Percentiles rank a stretch among this genome's conserved stretches.
These are phyloP conservation scores for Anas platyrhynchos DNA, from an alignment of 2,113 vertebrate species.

Conservation along the genomic window DNA sequence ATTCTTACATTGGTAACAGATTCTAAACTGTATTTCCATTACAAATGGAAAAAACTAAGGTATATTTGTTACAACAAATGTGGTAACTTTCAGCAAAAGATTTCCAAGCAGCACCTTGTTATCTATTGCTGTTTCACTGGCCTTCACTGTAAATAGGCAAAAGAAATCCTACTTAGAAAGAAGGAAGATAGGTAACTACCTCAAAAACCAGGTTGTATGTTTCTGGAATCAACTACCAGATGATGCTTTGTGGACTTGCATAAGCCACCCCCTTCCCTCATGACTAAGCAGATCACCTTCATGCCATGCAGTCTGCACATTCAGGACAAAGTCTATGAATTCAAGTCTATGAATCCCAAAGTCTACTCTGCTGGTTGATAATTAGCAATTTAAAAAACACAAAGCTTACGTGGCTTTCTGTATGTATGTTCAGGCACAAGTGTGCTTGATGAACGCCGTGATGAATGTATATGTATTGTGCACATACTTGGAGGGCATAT, in stretches of 20 bases:
- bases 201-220: neutral
- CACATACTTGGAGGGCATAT: rapidly evolving
- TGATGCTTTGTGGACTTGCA: slow-evolving; percentile 38
- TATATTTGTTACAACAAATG: neutral
- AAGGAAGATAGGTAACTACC: neutral
- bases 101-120: neutral
- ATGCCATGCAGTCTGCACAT: slow-evolving; percentile 43
- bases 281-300: slow-evolving; percentile 68
- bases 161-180: neutral
- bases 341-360: slow-evolving; percentile 61
- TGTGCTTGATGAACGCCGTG: rapidly evolving
- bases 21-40: neutral
- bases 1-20: neutral
- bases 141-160: neutral
- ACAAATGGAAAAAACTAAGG: neutral
- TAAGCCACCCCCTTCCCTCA: neutral
- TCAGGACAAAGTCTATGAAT: slow-evolving; percentile 70
- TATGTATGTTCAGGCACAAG: neutral
- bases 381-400: slow-evolving; percentile 61
- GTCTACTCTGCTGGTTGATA: slow-evolving; percentile 68
- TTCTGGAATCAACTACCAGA: slow-evolving; percentile 4
- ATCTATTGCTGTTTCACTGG: neutral
- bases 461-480: rapidly evolving
- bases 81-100: neutral
- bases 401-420: neutral